These are phyloP conservation scores for Phrynocephalus forsythii DNA, from an alignment of 2,797 vertebrate genomes.

Conservation along the genomic window DNA sequence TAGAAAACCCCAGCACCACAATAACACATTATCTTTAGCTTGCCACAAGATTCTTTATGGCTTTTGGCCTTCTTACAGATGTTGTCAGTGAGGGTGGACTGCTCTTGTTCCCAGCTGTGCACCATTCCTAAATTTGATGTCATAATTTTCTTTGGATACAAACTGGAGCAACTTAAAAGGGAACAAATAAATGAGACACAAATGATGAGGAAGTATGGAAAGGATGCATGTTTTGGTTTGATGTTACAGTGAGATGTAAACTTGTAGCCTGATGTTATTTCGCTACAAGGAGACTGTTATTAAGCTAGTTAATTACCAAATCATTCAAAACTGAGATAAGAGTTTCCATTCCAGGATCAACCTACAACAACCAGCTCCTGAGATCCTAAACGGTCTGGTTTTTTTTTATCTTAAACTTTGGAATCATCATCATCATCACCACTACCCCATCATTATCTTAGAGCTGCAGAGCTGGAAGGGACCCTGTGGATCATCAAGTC, in stretches of 20 bases:
- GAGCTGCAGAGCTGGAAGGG: too few species aligned
- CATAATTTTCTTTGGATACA: background rate
- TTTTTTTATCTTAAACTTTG: constrained; percentile 3
- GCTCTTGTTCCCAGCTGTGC: background rate
- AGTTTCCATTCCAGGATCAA: background rate
- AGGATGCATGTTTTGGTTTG: background rate
- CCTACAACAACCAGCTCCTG: background rate
- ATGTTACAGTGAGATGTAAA: background rate
- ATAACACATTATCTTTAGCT: background rate
- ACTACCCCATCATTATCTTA: too few species aligned
- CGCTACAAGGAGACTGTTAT: background rate
- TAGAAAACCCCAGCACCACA: too few species aligned
- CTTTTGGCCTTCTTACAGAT: background rate
- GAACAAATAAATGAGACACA: background rate
- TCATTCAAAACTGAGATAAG: background rate
- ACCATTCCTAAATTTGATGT: background rate
- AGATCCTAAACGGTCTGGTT: background rate
- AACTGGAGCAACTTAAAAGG: background rate
- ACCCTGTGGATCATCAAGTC: too few species aligned
- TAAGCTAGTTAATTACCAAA: background rate
- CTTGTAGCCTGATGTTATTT: background rate
- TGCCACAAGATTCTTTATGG: background rate
- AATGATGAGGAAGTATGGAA: background rate
- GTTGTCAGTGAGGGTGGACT: background rate
- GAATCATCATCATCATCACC: background rate